Conservation (phyloP, 2,113 vertebrate species). For the Andinoacara biseriatus region DNA sequence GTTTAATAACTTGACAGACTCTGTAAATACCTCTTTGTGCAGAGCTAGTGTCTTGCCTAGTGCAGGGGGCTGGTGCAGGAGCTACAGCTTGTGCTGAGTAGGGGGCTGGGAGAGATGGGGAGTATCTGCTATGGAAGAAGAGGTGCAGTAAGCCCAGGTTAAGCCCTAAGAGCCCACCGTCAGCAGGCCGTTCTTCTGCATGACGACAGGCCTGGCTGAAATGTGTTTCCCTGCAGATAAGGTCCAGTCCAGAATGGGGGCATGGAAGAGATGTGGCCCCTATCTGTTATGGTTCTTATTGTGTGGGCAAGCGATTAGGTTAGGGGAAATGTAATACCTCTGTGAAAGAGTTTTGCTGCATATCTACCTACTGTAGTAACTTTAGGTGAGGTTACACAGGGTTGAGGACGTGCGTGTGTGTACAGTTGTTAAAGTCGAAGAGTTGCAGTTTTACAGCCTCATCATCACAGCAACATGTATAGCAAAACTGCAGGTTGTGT, state of each 20-base stretch:
- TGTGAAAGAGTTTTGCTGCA: conserved; percentile 58
- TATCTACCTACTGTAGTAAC: conserved; percentile 38
- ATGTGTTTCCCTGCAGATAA: conserved; percentile 83
- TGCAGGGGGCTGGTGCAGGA: conserved; percentile 24
- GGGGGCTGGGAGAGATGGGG: conserved; percentile 49
- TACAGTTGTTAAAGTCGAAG: not conserved
- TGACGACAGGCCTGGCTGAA: conserved; percentile 57
- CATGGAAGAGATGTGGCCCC: conserved; percentile 71
- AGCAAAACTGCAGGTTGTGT: conserved; percentile 3
- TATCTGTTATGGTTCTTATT: conserved; percentile 77
- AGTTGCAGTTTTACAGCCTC: conserved; percentile 24
- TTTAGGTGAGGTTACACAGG: conserved; percentile 31
- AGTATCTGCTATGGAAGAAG: conserved; percentile 34
- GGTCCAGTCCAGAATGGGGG: conserved; percentile 69
- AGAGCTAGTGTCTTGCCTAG: conserved; percentile 55
- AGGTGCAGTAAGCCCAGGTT: conserved; percentile 65
- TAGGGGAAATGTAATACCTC: conserved; percentile 75
- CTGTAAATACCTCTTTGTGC: conserved; percentile 81
- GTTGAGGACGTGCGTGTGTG: conserved; percentile 40
- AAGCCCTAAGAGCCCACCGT: conserved; percentile 70
- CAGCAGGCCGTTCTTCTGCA: conserved; percentile 65
- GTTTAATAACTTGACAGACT: conserved; percentile 83
- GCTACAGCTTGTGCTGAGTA: conserved; percentile 44
- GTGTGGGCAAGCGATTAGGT: conserved; percentile 69
- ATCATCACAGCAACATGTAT: conserved; percentile 13